A percentile compares a stretch with the other conserved stretches of the same genome.
Conservation (phyloP, 2,888 invertebrate species). For the Luperina testacea region DNA sequence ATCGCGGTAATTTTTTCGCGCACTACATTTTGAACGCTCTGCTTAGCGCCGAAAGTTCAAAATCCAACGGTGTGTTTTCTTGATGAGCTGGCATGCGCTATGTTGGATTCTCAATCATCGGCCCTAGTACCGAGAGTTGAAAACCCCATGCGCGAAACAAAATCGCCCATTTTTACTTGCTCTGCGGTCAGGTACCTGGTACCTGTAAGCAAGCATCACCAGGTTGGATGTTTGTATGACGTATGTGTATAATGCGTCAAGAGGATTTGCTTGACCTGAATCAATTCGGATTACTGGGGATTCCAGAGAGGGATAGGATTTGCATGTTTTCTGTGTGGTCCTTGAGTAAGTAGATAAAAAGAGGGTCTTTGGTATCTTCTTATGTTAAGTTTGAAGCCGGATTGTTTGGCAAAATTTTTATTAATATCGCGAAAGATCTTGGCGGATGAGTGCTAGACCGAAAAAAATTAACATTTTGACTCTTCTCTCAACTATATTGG, state of each 20-base stretch:
- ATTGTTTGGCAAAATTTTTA: background rate
- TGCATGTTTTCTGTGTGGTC: conserved; percentile 17
- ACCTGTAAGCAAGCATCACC: conserved; percentile 8
- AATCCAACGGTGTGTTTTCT: background rate
- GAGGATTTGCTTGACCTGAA: conserved; percentile 14
- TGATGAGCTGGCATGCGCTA: background rate
- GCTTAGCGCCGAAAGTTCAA: background rate
- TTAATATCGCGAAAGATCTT: background rate
- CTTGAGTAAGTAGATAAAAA: background rate
- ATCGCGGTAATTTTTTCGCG: background rate
- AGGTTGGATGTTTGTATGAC: conserved; percentile 23
- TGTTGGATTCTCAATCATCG: background rate
- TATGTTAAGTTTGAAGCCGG: background rate
- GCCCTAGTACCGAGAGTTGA: no score
- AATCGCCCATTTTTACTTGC: conserved; percentile 18
- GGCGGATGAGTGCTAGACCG: no score
- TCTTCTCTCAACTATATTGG: no score
- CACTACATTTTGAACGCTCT: background rate
- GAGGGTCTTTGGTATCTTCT: background rate
- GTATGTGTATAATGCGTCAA: conserved; percentile 19
- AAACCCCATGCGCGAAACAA: background rate
- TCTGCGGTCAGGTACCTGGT: conserved; percentile 37
- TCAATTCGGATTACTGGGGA: conserved; percentile 17
- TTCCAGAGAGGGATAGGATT: conserved; percentile 10
- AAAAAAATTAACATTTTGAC: no score